Evolutionary conservation across 2,797 vertebrate species (phyloP).

Genomic region (Salarias fasciatus): DNA sequence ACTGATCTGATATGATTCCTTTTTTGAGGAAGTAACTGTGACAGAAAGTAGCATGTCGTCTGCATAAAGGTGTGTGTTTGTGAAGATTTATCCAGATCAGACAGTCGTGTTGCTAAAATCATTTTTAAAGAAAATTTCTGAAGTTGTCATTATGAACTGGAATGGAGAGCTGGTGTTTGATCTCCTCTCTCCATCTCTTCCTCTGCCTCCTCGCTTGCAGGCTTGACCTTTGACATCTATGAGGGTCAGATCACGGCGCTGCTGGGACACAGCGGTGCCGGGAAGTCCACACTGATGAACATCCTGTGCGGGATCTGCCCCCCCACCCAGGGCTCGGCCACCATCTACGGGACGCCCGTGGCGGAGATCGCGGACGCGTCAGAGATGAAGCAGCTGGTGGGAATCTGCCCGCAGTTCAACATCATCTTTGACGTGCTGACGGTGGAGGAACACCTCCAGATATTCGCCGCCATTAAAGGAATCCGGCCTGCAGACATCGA

Average conservation of each 20-base stretch:
- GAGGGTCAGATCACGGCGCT: constrained; percentile 97
- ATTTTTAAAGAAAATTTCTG: no score
- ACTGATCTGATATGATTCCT: no score
- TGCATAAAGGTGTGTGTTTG: no score
- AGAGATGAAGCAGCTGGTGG: constrained; percentile 92
- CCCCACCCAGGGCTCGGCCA: constrained; percentile 87
- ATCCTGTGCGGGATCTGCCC: constrained; percentile 95
- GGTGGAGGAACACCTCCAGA: constrained; percentile 94
- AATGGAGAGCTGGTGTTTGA: background rate
- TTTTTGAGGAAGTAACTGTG: no score
- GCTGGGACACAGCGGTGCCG: constrained; percentile 95
- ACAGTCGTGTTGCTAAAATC: no score
- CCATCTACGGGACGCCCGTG: constrained; percentile 90
- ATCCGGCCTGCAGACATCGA: constrained; percentile 86
- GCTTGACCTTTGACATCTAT: constrained; percentile 94
- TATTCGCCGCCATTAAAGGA: constrained; percentile 94
- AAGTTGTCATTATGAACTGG: background rate
- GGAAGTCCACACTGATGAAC: constrained; percentile 96
- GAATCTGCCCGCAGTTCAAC: constrained; percentile 95
- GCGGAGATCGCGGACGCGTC: constrained; percentile 91
- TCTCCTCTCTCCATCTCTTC: background rate
- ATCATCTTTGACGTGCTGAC: constrained; percentile 95
- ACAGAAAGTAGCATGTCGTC: no score
- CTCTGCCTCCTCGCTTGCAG: constrained; percentile 66
- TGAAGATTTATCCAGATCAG: no score